Evolutionary conservation across 2,888 invertebrate species (phyloP), one percentile per base, ranked within the genome.

Genomic region (Pilophorus perplexus): DNA sequence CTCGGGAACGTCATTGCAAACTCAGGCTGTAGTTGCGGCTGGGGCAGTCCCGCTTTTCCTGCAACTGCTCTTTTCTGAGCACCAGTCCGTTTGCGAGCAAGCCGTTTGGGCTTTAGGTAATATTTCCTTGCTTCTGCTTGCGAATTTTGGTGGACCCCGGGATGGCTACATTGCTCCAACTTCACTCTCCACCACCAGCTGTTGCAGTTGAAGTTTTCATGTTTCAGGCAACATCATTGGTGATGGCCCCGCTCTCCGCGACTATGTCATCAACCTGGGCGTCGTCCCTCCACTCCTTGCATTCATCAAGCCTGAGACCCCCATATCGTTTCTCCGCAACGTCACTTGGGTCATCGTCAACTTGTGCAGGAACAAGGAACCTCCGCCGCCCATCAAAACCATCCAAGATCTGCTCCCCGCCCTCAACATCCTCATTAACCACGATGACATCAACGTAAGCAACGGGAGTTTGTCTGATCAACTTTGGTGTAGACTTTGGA

Each of bases 311-410:
- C 95, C 95, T 6, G 91, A 92, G 72, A 95, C 97, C 76, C 94
- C 96, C 40, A 90, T 99, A 73, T 85, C 91, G 62, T 99, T 99
- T 80, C 83, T 99, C 74, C 86, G 98, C 71, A 99, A 99, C 76
- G 97, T 98, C 66, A 97, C 98, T 46, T 99, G 98, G 98, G 98
- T 98, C 16, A 94, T 99, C 77, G 98, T 98, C 50, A 99, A 99
- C 81, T 83, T 99, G 76, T 99, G 98, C 82, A 87, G 98, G 74
- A 96, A 93, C 82, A 99, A 98, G 82, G 96, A 98, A 76, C 97
- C 97, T 18, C 94, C 97, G 33, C 94, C 97, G 23, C 96, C 97
- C 70, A 89, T 92, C 67, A 84, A 89, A 70, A 95, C 94, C 44
- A 95, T 97, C 77, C 85, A 85, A 74, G 92, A 95, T 79, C 88